phyloP scores from a whole-genome alignment of 2,113 vertebrate species.

The Apeltes quadracus region DNA sequence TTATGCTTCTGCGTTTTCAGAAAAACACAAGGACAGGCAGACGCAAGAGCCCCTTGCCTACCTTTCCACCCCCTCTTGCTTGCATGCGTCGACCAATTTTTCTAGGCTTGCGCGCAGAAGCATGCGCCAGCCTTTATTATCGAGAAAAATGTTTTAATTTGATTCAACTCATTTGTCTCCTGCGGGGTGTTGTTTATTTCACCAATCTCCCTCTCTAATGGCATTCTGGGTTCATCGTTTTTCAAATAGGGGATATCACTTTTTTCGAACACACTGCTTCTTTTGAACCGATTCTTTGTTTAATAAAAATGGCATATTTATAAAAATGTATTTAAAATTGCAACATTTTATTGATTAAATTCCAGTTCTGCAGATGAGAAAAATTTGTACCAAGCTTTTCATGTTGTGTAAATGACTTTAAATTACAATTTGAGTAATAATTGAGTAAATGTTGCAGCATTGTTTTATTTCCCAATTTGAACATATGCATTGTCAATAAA shows the following conservation, averaged over 20 bases:
- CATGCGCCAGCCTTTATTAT: no score
- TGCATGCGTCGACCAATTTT: no score
- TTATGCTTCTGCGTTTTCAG: no score
- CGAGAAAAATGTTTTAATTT: not conserved
- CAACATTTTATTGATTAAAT: not conserved
- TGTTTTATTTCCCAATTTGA: not conserved
- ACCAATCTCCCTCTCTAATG: not conserved
- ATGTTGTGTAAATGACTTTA: not conserved
- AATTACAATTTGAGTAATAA: not conserved
- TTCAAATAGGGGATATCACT: not conserved
- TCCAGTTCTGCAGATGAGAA: not conserved
- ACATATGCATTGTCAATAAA: not conserved
- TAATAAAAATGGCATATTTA: not conserved
- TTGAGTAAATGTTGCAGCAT: not conserved
- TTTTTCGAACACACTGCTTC: not conserved
- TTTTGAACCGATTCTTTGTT: not conserved
- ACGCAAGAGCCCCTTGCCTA: no score
- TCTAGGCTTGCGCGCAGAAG: no score
- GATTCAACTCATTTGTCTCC: not conserved
- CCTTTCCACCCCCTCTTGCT: no score
- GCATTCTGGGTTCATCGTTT: not conserved
- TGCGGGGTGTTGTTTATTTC: not conserved
- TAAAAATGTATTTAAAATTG: not conserved
- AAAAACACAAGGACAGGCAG: no score
- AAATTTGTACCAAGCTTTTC: not conserved